Evolutionary conservation across 2,888 invertebrate genomes (phyloP), one percentile per base, ranked within the genome.

Genomic region (Mystacides longicornis): DNA sequence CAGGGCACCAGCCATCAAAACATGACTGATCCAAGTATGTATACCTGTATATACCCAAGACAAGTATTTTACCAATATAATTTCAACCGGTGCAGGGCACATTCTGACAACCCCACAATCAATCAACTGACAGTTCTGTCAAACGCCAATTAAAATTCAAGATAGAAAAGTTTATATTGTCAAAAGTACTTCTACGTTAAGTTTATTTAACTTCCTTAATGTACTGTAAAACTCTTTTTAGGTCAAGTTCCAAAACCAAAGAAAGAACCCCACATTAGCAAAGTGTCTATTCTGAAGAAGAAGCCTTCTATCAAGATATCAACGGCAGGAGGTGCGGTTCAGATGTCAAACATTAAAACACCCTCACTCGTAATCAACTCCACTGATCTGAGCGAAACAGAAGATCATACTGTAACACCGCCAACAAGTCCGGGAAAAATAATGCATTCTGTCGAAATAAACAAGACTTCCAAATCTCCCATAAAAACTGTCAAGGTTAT

Each of bases 311-410:
- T 58, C 19, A 57, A 56, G 49, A 47, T 51, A 0, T 67, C 69
- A 3, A 65, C 69, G 1, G 61, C 64, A 11, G 69, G 68, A 60
- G 27, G 52, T 2, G 63, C 64, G 14, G 31, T 49, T 51, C 68
- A 70, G 0, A 67, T 72, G 60, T 67, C 69, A 1, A 67, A 68
- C 1, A 66, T 68, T 0, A 69, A 67, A 46, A 71, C 73, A 19
- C 70, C 76, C 45, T 80, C 80, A 1, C 63, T 81, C 19, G 80
- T 81, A 1, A 78, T 81, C 1, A 79, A 78, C 63, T n/a, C n/a
- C n/a, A 74, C 76, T 0, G 81, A 82, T 65, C 81, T 80, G 61
- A 80, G 80, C 63, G 81, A 82, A 60, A 77, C 79, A 58, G 81
- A 82, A 61, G 79, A 81, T 60, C 80, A 79, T 56, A 79, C 78